phyloP scores from a whole-genome alignment of 30 jellyfish, hydroid and myxozoan species.

The Pelagia noctiluca region DNA sequence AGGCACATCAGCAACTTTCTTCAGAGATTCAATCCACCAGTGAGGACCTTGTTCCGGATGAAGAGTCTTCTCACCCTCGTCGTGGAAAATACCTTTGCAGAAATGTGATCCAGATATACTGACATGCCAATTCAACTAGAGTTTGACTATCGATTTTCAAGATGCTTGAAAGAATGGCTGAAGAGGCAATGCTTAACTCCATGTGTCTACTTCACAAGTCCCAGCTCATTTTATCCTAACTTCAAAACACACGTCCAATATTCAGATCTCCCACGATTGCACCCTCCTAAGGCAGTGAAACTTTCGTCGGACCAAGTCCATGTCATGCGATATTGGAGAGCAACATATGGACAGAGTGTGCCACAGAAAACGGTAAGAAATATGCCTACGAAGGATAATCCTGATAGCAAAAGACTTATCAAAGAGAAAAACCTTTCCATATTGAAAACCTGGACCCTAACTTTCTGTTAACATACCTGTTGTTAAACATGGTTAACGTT shows the following conservation, averaged over 20 bases:
- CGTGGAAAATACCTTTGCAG: slow-evolving; percentile 14
- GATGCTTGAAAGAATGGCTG: slow-evolving; percentile 17
- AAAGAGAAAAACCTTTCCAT: no score
- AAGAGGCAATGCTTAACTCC: slow-evolving; percentile 12
- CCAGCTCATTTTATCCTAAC: slow-evolving; percentile 4
- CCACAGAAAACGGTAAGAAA: slow-evolving; percentile 33
- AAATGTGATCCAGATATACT: slow-evolving; percentile 6
- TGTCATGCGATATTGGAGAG: slow-evolving; percentile 18
- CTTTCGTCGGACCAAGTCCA: not conserved
- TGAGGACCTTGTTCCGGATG: not conserved
- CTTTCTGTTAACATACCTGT: no score
- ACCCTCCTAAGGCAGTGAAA: not conserved
- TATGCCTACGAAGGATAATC: slow-evolving; percentile 29
- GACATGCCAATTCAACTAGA: slow-evolving; percentile 45
- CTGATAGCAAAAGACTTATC: no score
- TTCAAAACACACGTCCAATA: not conserved
- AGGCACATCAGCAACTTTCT: not conserved
- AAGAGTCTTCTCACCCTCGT: not conserved
- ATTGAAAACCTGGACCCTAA: no score
- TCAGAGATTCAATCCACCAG: slow-evolving; percentile 1
- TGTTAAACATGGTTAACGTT: no score
- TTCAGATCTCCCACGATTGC: not conserved
- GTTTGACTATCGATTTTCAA: slow-evolving; percentile 17
- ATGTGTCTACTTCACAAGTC: slow-evolving; percentile 3
- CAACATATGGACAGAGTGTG: slow-evolving; percentile 25